Evolutionary conservation across 1,140 invertebrate genomes (phyloP).

Genomic region (Hydropsyche tenuis): DNA sequence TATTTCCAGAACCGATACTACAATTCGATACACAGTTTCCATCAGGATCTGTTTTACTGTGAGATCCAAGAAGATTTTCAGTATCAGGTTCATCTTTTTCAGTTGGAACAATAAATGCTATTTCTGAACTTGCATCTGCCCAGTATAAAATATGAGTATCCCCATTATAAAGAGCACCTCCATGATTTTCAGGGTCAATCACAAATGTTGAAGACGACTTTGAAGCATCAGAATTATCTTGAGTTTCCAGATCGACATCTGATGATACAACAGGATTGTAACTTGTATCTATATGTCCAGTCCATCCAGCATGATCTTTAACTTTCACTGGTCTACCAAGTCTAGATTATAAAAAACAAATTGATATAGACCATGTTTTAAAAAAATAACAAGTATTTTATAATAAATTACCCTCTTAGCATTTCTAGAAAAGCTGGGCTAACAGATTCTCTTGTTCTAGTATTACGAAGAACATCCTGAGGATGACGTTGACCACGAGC

Average conservation of each 20-base stretch:
- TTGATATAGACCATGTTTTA: not conserved
- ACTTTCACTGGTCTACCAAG: constrained; percentile 89
- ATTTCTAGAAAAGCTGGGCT: constrained; percentile 55
- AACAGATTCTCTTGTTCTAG: constrained; percentile 46
- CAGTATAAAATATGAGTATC: constrained; percentile 83
- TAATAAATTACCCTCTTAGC: constrained; percentile 54
- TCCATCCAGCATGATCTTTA: constrained; percentile 86
- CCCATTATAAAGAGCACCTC: constrained; percentile 75
- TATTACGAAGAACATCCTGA: constrained; percentile 83
- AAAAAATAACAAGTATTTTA: constrained; percentile 56
- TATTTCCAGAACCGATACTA: constrained; percentile 46
- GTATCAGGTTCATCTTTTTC: constrained; percentile 58
- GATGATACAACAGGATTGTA: constrained; percentile 63
- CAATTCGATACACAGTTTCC: constrained; percentile 58
- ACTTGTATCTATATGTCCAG: constrained; percentile 82
- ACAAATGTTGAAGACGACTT: constrained; percentile 33
- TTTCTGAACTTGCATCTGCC: constrained; percentile 94
- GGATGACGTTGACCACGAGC: constrained; percentile 82
- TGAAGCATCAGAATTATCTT: constrained; percentile 29
- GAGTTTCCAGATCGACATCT: constrained; percentile 65
- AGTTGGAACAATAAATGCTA: constrained; percentile 93
- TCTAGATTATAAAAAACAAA: constrained; percentile 59
- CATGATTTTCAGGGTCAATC: constrained; percentile 57
- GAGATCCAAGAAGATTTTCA: constrained; percentile 48
- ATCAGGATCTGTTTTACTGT: constrained; percentile 57